phyloP scores from a whole-genome alignment of 1,140 invertebrate species.

The Condylostylus longicornis region DNA sequence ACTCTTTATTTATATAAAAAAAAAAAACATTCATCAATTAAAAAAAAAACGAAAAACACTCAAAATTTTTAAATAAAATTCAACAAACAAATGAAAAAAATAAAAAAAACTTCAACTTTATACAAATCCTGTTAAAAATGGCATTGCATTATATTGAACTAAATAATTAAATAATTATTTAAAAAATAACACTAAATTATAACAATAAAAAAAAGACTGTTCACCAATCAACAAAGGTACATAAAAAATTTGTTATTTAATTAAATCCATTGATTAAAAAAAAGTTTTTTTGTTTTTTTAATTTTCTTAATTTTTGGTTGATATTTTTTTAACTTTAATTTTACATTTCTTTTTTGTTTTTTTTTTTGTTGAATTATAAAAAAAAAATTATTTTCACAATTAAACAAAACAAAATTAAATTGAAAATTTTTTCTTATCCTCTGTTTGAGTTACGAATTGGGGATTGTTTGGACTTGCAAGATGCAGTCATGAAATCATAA shows the following conservation, averaged over 20 bases:
- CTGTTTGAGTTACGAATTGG: no score
- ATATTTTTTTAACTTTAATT: not conserved
- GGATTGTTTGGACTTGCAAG: no score
- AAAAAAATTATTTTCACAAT: no score
- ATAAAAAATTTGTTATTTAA: constrained; percentile 17
- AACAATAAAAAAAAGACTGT: constrained; percentile 21
- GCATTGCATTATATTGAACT: no score
- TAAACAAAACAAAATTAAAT: no score
- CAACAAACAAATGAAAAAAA: constrained; percentile 1
- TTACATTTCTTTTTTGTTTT: not conserved
- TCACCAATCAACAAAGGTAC: constrained; percentile 33
- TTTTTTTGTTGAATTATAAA: constrained; percentile 9
- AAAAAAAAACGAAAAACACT: constrained; percentile 20
- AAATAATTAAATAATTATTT: constrained; percentile 5
- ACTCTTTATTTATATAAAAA: constrained; percentile 12
- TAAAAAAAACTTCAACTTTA: constrained; percentile 6
- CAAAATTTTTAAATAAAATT: constrained; percentile 6
- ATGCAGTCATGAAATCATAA: no score
- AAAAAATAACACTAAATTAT: constrained; percentile 4
- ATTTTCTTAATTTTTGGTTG: constrained; percentile 6
- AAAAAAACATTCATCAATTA: constrained; percentile 15
- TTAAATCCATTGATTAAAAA: constrained; percentile 13
- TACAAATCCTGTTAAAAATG: no score
- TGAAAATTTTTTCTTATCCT: no score
- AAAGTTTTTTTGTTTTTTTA: constrained; percentile 11